Evolutionary conservation across 2,113 vertebrate genomes (phyloP), one percentile per base, ranked within the genome.

Genomic region (Mormyrus lacerda): DNA sequence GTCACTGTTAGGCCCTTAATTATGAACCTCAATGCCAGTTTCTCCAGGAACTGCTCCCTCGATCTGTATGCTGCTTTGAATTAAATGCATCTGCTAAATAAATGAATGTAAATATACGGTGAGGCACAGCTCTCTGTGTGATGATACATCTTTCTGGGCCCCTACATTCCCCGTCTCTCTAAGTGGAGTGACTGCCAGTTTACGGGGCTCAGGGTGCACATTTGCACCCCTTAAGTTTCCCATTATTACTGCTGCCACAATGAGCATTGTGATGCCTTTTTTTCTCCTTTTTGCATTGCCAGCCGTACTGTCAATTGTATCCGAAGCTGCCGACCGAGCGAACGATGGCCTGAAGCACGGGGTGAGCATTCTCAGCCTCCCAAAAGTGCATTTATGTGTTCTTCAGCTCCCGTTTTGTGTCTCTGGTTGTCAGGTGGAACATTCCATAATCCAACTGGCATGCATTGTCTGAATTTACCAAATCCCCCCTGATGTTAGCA

Each of bases 301-400:
- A 99, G 98, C 97, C 91, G 97, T 95, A 8, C 95, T 98, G 91
- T 94, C 91, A 3, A 93, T 97, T 1, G 91, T 99, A 91, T 97
- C 97, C 89, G 97, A 97, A 93, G 95, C 98, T 88, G 96, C 96
- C 0, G 97, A 97, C 91, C 96, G 94, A 87, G 97, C 96, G 61
- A 97, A 96, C 0, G 97, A 98, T 92, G 97, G 95, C 91, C 96
- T 99, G 93, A 95, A 95, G 88, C 95, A 98, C 83, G 98, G 97
- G 95, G 98, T 99, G 91, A 98, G 98, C 96, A 3, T 47, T 19
- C 44, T 21, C 7, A 24, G 73, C 31, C 73, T 83, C 13, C 48
- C 85, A 58, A 31, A 31, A 53, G 85, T 35, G 31, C 35, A 39
- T 39, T 35, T 58, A n/a, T 27, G 44, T 85, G 44, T 85, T 50